Base-by-base conservation (phyloP, 2,113 vertebrate genomes). In the Proterorhinus semilunaris region DNA sequence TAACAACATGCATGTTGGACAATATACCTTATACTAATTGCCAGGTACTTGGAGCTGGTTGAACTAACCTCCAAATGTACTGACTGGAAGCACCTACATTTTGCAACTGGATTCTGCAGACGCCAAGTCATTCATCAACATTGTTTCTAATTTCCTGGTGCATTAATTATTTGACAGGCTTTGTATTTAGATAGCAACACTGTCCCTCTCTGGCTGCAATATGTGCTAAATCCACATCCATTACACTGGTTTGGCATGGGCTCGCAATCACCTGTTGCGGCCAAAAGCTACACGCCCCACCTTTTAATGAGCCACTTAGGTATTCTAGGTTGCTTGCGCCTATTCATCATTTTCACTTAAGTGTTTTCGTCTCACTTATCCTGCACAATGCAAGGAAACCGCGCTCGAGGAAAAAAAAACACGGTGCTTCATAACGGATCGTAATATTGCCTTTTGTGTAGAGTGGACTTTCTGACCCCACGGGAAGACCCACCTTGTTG, bases 341-440 rank as follows among this genome's bases (percentile, higher is more conserved):
- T 58, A 58, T 80, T 71, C 74, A 74, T 81, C 57, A 53, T 79
- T 71, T 76, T 81, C 59, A 21, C 54, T 68, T 68, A 54, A 72
- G 53, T 54, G 62, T 59, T 0, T 57, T 68, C 21, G 47, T 48
- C 17, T 10, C 62, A 48, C 43, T 72, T 51, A 62, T 16, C 47
- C 69, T 48, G 87, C 88, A 89, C 88, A 89, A 90, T 89, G 51
- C 78, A 76, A 76, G 88, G 88, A 91, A 90, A 83, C 75, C 12
- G 2, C 67, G 17, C 55, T 61, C 11, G 65, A 72, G 27, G 48
- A 69, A 73, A 55, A 73, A 55, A 68, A 71, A 67, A 55, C 67
- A 42, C 17, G 47, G 58, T 54, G 43, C 65, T 72, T 66, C 64
- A 64, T 71, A 69, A 64, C 53, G 68, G 65, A 68, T 9, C 51